Evolutionary conservation across 2,113 vertebrate genomes (phyloP).

Genomic region (Seriola quinqueradiata): DNA sequence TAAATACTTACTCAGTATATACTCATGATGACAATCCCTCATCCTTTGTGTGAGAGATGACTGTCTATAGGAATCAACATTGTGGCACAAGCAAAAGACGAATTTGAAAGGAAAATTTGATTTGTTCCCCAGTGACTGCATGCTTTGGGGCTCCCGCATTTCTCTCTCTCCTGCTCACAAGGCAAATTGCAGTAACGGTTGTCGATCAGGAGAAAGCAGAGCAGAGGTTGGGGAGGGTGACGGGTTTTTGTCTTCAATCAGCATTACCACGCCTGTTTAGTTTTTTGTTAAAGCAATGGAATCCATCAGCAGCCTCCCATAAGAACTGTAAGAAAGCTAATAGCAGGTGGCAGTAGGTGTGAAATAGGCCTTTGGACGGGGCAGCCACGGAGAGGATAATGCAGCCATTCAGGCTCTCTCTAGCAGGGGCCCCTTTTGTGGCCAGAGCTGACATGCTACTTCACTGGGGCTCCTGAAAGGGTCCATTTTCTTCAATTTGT

Average conservation of each 20-base stretch:
- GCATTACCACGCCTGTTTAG: constrained; percentile 80
- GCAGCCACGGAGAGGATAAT: constrained; percentile 83
- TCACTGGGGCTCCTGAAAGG: constrained; percentile 82
- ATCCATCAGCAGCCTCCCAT: constrained; percentile 81
- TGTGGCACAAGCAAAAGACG: constrained; percentile 19
- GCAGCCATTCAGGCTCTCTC: constrained; percentile 83
- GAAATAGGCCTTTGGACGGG: constrained; percentile 83
- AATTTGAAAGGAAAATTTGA: constrained; percentile 58
- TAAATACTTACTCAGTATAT: background rate
- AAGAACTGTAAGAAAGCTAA: constrained; percentile 86
- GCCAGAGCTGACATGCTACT: constrained; percentile 79
- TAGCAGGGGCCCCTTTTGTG: constrained; percentile 85
- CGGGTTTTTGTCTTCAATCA: constrained; percentile 79
- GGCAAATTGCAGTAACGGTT: constrained; percentile 82
- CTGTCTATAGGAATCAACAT: constrained; percentile 28
- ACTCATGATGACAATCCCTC: constrained; percentile 13
- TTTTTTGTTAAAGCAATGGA: constrained; percentile 84
- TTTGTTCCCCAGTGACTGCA: constrained; percentile 61
- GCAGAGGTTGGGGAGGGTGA: constrained; percentile 65
- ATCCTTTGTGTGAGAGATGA: constrained; percentile 21
- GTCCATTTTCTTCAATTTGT: constrained; percentile 88
- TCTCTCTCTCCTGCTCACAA: constrained; percentile 64
- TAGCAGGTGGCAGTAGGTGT: constrained; percentile 87
- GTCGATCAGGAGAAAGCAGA: constrained; percentile 57
- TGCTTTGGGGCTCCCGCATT: constrained; percentile 48